phyloP scores from a whole-genome alignment of 2,113 vertebrate species.

The Brachypteracias leptosomus region DNA sequence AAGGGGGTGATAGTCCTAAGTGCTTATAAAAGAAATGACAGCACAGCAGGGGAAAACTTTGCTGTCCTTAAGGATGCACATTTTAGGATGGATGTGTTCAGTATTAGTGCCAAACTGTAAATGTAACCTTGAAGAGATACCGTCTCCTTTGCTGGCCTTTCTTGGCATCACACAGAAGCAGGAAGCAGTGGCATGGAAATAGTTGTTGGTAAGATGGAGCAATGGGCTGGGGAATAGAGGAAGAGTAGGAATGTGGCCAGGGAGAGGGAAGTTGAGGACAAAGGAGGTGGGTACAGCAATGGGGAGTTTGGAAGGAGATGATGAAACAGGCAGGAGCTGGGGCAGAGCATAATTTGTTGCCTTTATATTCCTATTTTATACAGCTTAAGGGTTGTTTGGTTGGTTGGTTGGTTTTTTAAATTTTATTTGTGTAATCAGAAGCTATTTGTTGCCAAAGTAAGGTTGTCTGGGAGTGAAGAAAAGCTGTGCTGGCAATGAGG shows the following conservation, averaged over 20 bases:
- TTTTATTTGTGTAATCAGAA: not conserved
- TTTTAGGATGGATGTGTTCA: not conserved
- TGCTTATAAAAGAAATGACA: not conserved
- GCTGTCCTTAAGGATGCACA: not conserved
- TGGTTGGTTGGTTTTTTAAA: too few relatives aligned
- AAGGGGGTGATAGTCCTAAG: not conserved
- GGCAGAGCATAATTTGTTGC: not conserved
- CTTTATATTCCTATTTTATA: not conserved
- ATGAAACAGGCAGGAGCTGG: not conserved
- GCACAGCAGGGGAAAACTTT: not conserved
- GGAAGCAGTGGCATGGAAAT: not conserved
- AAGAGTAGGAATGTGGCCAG: not conserved
- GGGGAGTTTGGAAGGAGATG: not conserved
- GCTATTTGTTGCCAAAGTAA: not conserved
- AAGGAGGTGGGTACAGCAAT: rapidly evolving
- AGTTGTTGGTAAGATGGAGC: not conserved
- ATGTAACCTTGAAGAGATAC: not conserved
- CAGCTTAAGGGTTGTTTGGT: not conserved
- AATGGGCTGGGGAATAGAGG: not conserved
- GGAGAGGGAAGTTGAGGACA: not conserved
- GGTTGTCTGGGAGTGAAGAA: not conserved
- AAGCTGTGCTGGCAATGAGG: not conserved
- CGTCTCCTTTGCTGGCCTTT: not conserved
- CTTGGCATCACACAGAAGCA: not conserved
- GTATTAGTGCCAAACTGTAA: not conserved